phyloP scores from a whole-genome alignment of 2,113 vertebrate species.

The Tachycineta bicolor region DNA sequence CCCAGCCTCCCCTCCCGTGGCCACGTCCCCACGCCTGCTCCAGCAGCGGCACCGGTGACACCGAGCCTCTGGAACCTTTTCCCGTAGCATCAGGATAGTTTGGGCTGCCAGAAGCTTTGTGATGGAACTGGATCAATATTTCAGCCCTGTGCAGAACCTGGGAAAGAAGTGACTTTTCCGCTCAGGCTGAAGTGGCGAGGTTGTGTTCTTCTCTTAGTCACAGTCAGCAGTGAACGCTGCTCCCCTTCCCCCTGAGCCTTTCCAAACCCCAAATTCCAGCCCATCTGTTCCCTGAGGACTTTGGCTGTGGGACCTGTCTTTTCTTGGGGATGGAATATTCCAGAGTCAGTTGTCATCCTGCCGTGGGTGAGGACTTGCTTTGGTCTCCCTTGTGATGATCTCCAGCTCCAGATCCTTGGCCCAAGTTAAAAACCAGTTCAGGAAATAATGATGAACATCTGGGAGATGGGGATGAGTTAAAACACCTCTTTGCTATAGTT shows the following conservation, averaged over 20 bases:
- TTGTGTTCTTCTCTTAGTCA: fast-evolving
- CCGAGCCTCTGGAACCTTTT: background rate
- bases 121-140: too few species aligned
- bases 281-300: background rate
- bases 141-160: background rate
- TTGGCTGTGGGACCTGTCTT: background rate
- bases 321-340: background rate
- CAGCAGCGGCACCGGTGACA: background rate
- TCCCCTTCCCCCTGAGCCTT: background rate
- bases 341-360: fast-evolving
- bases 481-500: background rate
- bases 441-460: fast-evolving
- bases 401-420: background rate
- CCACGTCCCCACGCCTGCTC: fast-evolving
- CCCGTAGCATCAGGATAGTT: fast-evolving
- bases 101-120: background rate
- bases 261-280: background rate
- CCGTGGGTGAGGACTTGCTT: fast-evolving
- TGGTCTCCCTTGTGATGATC: background rate
- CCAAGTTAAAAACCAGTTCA: too few species aligned
- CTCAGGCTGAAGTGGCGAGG: background rate
- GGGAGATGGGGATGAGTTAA: background rate
- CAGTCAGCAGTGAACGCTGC: fast-evolving
- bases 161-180: background rate
- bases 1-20: background rate